Percentiles rank a stretch among this genome's conserved stretches.
These are phyloP conservation scores for Premnoplex brunnescens DNA, from an alignment of 2,797 vertebrate species.

Conservation along the genomic window DNA sequence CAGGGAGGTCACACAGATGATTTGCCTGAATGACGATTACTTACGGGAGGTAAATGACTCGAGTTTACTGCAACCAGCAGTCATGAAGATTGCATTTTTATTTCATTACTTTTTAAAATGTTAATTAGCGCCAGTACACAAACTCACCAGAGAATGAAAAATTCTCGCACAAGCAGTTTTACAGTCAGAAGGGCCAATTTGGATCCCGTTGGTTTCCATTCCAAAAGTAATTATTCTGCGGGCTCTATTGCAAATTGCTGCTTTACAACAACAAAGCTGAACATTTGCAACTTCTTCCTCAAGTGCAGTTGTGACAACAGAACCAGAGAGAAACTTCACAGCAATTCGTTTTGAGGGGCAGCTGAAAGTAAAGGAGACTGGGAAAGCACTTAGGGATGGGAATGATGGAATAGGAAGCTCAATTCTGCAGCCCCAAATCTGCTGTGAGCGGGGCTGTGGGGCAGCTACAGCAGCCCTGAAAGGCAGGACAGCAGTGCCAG, in stretches of 20 bases:
- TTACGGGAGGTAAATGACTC: background rate
- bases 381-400: background rate
- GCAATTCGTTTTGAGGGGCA: background rate
- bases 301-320: background rate
- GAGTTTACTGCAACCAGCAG: background rate
- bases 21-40: background rate
- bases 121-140: background rate
- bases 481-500: background rate
- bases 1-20: background rate
- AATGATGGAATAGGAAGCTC: background rate
- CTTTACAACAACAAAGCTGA: background rate
- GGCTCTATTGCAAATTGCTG: constrained; percentile 1
- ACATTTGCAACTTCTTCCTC: background rate
- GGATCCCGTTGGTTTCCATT: background rate
- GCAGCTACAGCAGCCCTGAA: background rate
- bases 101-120: background rate
- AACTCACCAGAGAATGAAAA: background rate
- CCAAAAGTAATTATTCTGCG: background rate
- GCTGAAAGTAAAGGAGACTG: background rate
- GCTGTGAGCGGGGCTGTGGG: accelerated
- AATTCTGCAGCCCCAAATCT: background rate
- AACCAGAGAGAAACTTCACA: background rate
- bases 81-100: background rate
- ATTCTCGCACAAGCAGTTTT: background rate
- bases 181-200: background rate